phyloP scores from a whole-genome alignment of 2,888 invertebrate species.

The Apamea crenata region DNA sequence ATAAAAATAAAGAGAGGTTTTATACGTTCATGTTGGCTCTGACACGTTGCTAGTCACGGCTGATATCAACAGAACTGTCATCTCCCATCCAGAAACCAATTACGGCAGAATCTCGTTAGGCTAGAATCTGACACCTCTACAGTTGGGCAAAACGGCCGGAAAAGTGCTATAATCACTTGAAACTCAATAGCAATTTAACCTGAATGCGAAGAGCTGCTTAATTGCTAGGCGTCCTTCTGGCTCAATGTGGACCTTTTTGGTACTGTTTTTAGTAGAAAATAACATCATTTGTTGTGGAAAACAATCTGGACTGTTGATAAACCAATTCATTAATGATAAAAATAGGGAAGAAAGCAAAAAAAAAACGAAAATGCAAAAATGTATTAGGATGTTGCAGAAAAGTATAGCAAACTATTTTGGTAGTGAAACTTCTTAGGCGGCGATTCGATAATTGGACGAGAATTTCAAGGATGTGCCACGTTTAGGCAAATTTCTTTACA shows the following conservation, averaged over 20 bases:
- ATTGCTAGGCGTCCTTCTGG: neutral
- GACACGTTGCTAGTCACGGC: neutral
- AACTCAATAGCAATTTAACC: conserved; percentile 14
- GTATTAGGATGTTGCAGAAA: neutral
- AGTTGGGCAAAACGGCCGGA: neutral
- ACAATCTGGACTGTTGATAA: neutral
- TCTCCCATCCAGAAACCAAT: conserved; percentile 8
- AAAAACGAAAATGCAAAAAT: neutral
- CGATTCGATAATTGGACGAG: no score
- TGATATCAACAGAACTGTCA: neutral
- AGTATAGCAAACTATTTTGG: neutral
- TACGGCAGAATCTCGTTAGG: conserved; percentile 20
- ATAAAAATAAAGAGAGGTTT: no score
- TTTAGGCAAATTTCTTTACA: no score
- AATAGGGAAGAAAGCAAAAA: neutral
- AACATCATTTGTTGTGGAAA: neutral
- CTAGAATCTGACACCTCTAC: conserved; percentile 4
- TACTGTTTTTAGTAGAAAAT: neutral
- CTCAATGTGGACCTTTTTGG: neutral
- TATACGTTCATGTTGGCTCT: no score
- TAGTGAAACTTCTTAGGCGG: no score
- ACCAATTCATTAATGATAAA: neutral
- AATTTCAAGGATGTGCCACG: no score
- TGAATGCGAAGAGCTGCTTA: conserved; percentile 11
- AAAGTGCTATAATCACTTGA: conserved; percentile 5